Conservation (phyloP, 2,888 invertebrate genomes). For the Hoplodrina blanda region DNA sequence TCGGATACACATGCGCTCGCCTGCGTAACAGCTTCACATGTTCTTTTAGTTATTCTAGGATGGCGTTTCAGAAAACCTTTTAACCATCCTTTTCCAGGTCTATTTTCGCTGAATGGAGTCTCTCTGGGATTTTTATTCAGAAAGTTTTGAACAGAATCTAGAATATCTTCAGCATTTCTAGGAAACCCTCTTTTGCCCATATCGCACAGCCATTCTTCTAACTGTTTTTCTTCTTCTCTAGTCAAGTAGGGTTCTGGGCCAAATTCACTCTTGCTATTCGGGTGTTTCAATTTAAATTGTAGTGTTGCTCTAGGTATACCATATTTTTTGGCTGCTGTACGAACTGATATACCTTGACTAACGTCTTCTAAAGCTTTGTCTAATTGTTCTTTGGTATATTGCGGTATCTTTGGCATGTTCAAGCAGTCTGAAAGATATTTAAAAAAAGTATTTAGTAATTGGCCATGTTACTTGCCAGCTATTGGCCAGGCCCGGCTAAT, state of each 20-base stretch:
- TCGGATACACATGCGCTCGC: slow-evolving; percentile 3
- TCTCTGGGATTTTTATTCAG: neutral
- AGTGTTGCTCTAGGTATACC: neutral
- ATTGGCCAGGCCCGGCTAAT: too few species aligned
- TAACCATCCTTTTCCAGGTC: too few species aligned
- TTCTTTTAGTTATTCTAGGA: neutral
- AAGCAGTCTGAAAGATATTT: too few species aligned
- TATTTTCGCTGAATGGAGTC: too few species aligned
- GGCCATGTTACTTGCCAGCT: too few species aligned
- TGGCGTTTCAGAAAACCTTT: slow-evolving; percentile 7
- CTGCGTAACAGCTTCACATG: too few species aligned
- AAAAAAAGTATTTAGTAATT: too few species aligned
- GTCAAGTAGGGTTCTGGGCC: slow-evolving; percentile 6
- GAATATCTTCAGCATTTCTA: slow-evolving; percentile 14
- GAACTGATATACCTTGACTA: too few species aligned
- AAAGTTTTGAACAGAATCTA: slow-evolving; percentile 14
- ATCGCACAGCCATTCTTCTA: slow-evolving; percentile 6
- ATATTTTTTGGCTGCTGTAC: neutral
- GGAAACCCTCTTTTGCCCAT: slow-evolving; percentile 5
- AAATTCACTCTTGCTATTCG: neutral
- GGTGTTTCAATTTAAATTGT: neutral
- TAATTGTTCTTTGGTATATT: too few species aligned
- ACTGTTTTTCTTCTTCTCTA: slow-evolving; percentile 10
- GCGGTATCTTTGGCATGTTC: too few species aligned
- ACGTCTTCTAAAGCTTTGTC: too few species aligned